These are phyloP conservation scores for Porites rus DNA, from an alignment of 92 coral and sea anemone species.

Conservation along the genomic window DNA sequence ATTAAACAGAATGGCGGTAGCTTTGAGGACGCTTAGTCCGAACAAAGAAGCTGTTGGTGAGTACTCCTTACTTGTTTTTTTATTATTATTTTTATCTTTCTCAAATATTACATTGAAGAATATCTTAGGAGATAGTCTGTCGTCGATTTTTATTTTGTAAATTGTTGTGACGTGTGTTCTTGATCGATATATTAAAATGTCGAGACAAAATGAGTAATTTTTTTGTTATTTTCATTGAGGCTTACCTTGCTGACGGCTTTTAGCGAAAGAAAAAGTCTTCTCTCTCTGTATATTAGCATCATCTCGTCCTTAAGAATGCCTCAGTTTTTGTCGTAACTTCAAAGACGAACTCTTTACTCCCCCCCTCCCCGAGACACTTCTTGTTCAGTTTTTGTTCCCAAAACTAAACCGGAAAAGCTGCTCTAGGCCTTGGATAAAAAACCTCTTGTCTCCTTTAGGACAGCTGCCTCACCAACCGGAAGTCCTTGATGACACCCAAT, in stretches of 20 bases:
- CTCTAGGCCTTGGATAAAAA: background rate
- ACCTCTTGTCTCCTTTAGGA: constrained; percentile 37
- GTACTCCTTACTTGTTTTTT: background rate
- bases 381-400: background rate
- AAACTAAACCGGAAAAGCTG: background rate
- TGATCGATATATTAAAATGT: no score
- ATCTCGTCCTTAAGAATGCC: background rate
- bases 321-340: background rate
- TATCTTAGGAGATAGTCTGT: no score
- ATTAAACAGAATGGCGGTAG: constrained; percentile 81
- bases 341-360: background rate
- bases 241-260: no score
- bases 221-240: no score
- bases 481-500: background rate
- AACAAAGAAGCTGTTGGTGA: constrained; percentile 51
- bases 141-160: no score
- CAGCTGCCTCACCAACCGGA: constrained; percentile 47
- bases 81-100: background rate
- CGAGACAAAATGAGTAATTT: no score
- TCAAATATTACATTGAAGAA: no score
- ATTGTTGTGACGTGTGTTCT: no score
- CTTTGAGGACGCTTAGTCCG: constrained; percentile 70
- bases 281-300: no score
- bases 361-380: background rate
- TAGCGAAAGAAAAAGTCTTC: no score